phyloP scores from a whole-genome alignment of 2,888 invertebrate species.

The Diaprepes abbreviatus region DNA sequence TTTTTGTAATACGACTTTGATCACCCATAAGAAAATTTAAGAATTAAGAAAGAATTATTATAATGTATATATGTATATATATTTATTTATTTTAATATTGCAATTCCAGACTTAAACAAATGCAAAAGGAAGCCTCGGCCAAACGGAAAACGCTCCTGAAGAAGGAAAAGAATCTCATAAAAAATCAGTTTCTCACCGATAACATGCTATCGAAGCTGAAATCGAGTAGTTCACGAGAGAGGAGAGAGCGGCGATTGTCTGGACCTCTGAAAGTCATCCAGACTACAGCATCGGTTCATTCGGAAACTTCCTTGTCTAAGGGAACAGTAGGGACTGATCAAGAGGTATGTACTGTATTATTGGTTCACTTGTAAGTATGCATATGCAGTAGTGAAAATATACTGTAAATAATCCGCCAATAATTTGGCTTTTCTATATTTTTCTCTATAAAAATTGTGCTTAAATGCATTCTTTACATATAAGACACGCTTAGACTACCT shows the following conservation, averaged over 20 bases:
- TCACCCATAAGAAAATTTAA: too few relatives aligned
- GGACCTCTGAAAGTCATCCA: conserved; percentile 70
- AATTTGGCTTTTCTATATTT: too few relatives aligned
- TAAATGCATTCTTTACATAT: too few relatives aligned
- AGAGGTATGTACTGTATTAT: conserved; percentile 35
- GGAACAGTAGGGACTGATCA: conserved; percentile 32
- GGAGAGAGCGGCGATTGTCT: conserved; percentile 61
- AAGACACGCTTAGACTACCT: too few relatives aligned
- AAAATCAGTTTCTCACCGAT: conserved; percentile 69
- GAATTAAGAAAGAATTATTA: too few relatives aligned
- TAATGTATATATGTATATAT: too few relatives aligned
- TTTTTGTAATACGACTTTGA: too few relatives aligned
- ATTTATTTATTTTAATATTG: too few relatives aligned
- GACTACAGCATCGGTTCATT: conserved; percentile 14
- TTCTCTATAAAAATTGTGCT: too few relatives aligned
- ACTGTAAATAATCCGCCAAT: too few relatives aligned
- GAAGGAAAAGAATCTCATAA: conserved; percentile 71
- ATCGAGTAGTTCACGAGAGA: conserved; percentile 63
- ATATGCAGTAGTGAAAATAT: too few relatives aligned
- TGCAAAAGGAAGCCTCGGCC: conserved; percentile 70
- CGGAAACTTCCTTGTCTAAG: conserved; percentile 27
- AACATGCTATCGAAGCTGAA: conserved; percentile 69
- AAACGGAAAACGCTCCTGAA: conserved; percentile 70
- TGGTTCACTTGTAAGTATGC: too few relatives aligned
- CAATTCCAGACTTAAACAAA: conserved; percentile 70